phyloP scores from a whole-genome alignment of 1,140 invertebrate genomes.

The Lineus longissimus region DNA sequence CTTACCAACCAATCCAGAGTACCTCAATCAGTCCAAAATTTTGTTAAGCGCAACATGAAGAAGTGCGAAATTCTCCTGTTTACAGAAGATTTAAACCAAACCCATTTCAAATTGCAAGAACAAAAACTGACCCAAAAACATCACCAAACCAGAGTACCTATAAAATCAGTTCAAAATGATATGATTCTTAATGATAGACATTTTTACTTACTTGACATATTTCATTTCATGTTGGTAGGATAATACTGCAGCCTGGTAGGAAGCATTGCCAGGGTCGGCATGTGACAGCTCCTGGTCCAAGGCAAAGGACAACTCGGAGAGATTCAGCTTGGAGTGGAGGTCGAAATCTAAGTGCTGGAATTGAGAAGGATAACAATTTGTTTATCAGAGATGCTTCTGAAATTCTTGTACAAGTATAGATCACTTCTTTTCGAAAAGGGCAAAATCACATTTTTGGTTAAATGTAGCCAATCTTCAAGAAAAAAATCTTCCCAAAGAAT shows the following conservation, averaged over 20 bases:
- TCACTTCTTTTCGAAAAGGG: neutral
- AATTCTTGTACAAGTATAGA: neutral
- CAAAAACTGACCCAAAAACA: too few species aligned
- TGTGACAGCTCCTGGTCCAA: constrained; percentile 70
- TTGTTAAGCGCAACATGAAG: too few species aligned
- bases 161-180: too few species aligned
- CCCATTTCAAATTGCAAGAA: too few species aligned
- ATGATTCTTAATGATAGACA: too few species aligned
- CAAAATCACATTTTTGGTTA: neutral
- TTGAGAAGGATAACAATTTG: neutral
- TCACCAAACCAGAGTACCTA: too few species aligned
- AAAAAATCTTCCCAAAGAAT: too few species aligned
- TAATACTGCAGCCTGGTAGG: constrained; percentile 44
- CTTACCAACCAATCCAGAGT: too few species aligned
- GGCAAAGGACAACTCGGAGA: constrained; percentile 66
- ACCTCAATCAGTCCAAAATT: too few species aligned
- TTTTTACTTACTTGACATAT: constrained; percentile 48
- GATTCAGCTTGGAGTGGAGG: constrained; percentile 59
- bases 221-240: constrained; percentile 52
- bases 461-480: neutral
- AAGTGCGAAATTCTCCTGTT: too few species aligned
- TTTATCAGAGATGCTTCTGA: neutral
- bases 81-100: too few species aligned
- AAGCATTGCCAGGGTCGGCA: constrained; percentile 48
- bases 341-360: constrained; percentile 66